Conservation (phyloP, 2,113 vertebrate genomes). For the Cryptomyrus ogoouensis region DNA sequence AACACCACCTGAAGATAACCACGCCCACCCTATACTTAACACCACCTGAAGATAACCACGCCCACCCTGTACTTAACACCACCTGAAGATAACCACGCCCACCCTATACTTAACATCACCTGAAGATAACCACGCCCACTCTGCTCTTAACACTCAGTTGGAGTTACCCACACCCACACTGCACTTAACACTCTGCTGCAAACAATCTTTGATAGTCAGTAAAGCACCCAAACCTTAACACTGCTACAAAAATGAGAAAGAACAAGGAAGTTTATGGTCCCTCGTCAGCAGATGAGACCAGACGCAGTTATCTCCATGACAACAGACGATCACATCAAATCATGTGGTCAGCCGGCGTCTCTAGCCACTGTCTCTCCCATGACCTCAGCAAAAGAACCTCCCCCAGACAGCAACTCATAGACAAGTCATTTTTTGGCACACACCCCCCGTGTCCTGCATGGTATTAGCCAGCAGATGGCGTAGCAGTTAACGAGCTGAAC, state of each 20-base stretch:
- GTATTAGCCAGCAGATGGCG: neutral
- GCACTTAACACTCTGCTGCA: neutral
- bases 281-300: conserved; percentile 36
- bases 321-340: conserved; percentile 20
- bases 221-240: neutral
- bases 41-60: neutral
- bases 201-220: neutral
- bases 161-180: conserved; percentile 27
- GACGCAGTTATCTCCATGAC: conserved; percentile 34
- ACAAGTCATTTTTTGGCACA: neutral
- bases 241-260: neutral
- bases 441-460: neutral
- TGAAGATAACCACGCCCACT: conserved; percentile 23
- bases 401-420: neutral
- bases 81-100: conserved; percentile 35
- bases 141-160: neutral
- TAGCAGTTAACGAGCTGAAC: neutral
- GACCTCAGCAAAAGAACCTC: neutral
- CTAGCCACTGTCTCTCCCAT: neutral
- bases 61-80: conserved; percentile 16
- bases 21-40: conserved; percentile 19
- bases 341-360: neutral
- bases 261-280: conserved; percentile 29
- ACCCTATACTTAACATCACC: conserved; percentile 18
- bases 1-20: conserved; percentile 17